Conservation (phyloP, 2,888 invertebrate genomes). For the Nomada hirtipes region DNA sequence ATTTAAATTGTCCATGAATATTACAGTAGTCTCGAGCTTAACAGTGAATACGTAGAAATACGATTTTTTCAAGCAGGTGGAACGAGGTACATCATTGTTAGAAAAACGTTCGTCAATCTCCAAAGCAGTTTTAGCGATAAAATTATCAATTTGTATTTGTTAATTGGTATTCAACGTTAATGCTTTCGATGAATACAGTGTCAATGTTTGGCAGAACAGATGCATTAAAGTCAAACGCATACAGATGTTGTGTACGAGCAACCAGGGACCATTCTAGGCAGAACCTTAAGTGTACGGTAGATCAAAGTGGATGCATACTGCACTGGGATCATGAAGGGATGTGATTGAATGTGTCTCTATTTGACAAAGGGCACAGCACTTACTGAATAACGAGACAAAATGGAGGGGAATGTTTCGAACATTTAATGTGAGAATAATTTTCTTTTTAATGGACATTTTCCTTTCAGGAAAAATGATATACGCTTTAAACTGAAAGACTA, state of each 20-base stretch:
- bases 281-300: background rate
- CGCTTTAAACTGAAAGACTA: too few relatives aligned
- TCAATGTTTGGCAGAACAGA: background rate
- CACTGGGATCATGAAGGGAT: slow-evolving; percentile 21
- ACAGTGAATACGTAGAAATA: background rate
- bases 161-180: background rate
- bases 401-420: background rate
- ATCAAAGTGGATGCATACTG: slow-evolving; percentile 14
- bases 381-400: background rate
- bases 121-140: background rate
- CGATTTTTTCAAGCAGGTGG: slow-evolving; percentile 28
- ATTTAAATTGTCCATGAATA: background rate
- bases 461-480: too few relatives aligned
- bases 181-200: background rate
- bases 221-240: background rate
- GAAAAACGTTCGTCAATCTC: background rate
- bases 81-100: slow-evolving; percentile 24
- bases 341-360: slow-evolving; percentile 6
- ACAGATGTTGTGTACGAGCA: background rate
- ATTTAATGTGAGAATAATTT: too few relatives aligned
- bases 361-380: background rate
- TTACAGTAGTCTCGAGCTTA: background rate
- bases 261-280: background rate
- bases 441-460: too few relatives aligned
- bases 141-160: background rate